These are phyloP conservation scores for Ptychoptera contaminata DNA, from an alignment of 2,888 invertebrate species.

Conservation along the genomic window DNA sequence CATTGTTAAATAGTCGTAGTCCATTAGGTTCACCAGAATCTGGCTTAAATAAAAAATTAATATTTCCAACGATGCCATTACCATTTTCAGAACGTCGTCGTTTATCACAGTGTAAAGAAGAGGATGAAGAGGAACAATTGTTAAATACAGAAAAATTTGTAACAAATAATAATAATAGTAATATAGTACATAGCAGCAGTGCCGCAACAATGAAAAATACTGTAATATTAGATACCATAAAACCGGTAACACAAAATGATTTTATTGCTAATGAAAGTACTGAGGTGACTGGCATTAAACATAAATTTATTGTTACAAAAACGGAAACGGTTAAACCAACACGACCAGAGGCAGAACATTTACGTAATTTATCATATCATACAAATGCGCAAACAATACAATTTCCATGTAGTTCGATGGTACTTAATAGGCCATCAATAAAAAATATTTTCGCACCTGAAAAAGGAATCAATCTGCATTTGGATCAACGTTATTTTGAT, in stretches of 20 bases:
- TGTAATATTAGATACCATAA: background rate
- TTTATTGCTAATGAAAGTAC: conserved; percentile 7
- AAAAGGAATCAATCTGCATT: conserved; percentile 33
- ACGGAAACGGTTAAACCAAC: background rate
- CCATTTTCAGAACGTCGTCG: conserved; percentile 45
- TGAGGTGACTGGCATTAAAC: conserved; percentile 27
- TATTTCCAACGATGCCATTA: conserved; percentile 20
- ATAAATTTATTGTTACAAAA: conserved; percentile 31
- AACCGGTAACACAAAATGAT: background rate
- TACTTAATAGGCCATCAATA: conserved; percentile 38
- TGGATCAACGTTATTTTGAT: conserved; percentile 68
- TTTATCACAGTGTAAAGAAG: conserved; percentile 68
- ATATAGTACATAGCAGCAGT: background rate
- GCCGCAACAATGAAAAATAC: too few relatives aligned
- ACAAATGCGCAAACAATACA: conserved; percentile 48
- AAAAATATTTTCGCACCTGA: conserved; percentile 38
- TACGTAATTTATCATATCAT: conserved; percentile 19
- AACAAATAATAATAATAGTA: background rate
- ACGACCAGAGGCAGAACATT: conserved; percentile 22
- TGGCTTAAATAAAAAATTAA: background rate
- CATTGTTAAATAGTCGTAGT: too few relatives aligned
- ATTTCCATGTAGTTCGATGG: conserved; percentile 43
- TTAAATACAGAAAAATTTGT: background rate
- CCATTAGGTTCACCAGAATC: background rate
- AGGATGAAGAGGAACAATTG: conserved; percentile 54